Conservation (phyloP, 2,113 vertebrate species). For the Bambusicola thoracicus region DNA sequence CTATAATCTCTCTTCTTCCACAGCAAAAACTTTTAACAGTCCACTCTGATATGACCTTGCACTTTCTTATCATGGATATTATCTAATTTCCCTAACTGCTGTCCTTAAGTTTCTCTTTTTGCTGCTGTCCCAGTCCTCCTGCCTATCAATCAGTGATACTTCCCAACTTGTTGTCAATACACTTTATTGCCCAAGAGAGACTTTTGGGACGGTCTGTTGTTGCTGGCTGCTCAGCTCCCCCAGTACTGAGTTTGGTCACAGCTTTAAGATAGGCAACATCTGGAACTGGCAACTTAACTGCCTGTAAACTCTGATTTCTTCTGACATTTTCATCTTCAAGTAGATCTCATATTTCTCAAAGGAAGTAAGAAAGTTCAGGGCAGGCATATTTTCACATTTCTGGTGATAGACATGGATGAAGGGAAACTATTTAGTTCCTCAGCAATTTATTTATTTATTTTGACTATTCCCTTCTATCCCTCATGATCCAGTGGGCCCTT, state of each 20-base stretch:
- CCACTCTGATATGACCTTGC: background rate
- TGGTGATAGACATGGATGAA: background rate
- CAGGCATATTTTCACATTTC: background rate
- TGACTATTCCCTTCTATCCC: background rate
- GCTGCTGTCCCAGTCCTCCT: background rate
- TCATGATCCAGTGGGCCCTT: background rate
- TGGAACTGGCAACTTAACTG: background rate
- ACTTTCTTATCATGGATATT: background rate
- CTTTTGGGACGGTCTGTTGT: fast-evolving
- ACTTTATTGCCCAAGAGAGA: background rate
- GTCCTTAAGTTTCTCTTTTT: background rate
- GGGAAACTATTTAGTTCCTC: background rate
- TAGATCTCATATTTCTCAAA: background rate
- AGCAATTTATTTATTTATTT: background rate
- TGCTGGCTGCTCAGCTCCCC: background rate
- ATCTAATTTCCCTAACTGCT: background rate
- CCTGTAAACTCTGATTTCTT: background rate
- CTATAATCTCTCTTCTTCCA: background rate
- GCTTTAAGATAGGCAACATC: background rate
- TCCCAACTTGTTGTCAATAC: background rate
- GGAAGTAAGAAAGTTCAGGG: background rate
- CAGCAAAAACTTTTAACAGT: background rate
- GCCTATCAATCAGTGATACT: background rate
- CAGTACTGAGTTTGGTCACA: background rate
- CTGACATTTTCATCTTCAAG: background rate